Evolutionary conservation across 2,888 invertebrate species (phyloP), one percentile per base, ranked within the genome.

Genomic region (Heliconius hortense): DNA sequence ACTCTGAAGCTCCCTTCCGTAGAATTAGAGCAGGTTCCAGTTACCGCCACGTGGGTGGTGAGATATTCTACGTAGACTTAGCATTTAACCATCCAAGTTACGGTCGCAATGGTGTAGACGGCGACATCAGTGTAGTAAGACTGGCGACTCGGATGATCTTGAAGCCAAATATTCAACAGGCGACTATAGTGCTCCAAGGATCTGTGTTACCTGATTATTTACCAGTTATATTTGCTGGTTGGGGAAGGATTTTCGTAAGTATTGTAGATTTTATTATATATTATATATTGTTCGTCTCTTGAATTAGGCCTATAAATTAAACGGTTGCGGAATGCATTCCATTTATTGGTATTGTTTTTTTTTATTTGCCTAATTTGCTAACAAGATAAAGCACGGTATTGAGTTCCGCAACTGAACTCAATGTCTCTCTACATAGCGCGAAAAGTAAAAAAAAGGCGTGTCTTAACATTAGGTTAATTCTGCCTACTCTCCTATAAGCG

Each of bases 21-120:
- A 88, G 90, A 13, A 81, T 90, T 56, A 81, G 90, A 4, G 89
- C 89, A 10, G 90, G 91, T 0, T 70, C 86, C 15, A 82, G 85
- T 4, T 80, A 76, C 79, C 88, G 88, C n/a, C 83, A 86, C 78
- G 80, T 77, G 0, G 90, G 89, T 0, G 91, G 91, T 0, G 73
- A 69, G 2, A 62, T 80, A 4, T 28, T 70, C 60, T 74, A 81
- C 76, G 78, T 78, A 10, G 78, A 68, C 1, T 71, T 72, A 64
- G 78, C 79, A 11, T 79, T 86, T 8, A 39, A 76, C 10, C 86
- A 84, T 73, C 89, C 89, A 0, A 71, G 80, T 43, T 97, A 97
- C 75, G 97, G 97, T 83, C 96, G 96, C 1, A 96, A 96, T 84
- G 97, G 97, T 60, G 97, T 97, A 82, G 96, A 96, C 1, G 95